These are phyloP conservation scores for Endotricha flammealis DNA, from an alignment of 2,888 invertebrate genomes.

Conservation along the genomic window DNA sequence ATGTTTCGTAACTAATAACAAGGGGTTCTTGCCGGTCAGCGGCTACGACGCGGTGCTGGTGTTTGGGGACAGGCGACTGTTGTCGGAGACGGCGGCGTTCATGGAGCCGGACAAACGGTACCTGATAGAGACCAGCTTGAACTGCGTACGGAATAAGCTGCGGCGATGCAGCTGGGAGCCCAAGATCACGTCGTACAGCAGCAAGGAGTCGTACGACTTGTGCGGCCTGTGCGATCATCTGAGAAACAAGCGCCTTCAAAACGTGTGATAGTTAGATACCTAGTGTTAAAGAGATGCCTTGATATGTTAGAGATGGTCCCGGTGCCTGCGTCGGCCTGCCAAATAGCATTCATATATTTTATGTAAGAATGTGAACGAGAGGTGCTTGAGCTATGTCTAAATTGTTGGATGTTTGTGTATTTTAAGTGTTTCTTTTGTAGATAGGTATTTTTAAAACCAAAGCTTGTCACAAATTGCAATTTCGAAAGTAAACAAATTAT, in stretches of 20 bases:
- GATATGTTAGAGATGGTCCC: constrained; percentile 16
- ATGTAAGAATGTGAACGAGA: constrained; percentile 2
- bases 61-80: constrained; percentile 24
- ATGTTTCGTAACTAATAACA: constrained; percentile 53
- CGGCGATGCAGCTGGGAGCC: constrained; percentile 35
- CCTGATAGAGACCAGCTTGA: constrained; percentile 29
- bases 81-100: constrained; percentile 28
- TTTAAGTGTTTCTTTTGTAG: no score
- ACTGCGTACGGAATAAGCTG: constrained; percentile 40
- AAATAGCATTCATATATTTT: constrained; percentile 8
- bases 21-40: constrained; percentile 43
- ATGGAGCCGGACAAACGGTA: constrained; percentile 42
- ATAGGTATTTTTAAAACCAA: no score
- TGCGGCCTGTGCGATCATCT: constrained; percentile 33
- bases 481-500: no score
- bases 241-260: constrained; percentile 17
- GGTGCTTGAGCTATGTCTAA: constrained; percentile 4
- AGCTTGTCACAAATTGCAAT: no score
- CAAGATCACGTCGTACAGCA: constrained; percentile 32
- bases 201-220: constrained; percentile 26
- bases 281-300: constrained; percentile 18
- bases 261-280: constrained; percentile 23
- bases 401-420: not conserved
- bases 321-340: constrained; percentile 8
- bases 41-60: constrained; percentile 49